Evolutionary conservation across 2,113 vertebrate genomes (phyloP).

Genomic region (Megaleporinus macrocephalus): DNA sequence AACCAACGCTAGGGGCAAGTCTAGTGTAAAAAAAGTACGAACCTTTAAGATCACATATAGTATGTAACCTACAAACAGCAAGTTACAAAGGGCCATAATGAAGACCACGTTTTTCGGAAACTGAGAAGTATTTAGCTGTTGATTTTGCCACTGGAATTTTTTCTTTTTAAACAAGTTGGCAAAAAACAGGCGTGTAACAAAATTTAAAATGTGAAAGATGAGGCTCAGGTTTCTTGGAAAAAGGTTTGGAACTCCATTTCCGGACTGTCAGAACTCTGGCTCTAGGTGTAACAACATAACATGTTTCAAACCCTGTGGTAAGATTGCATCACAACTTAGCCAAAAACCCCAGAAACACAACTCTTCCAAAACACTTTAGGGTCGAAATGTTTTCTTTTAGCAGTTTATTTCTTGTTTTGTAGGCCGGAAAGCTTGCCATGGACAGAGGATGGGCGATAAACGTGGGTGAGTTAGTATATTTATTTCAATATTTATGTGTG

Average conservation of each 20-base stretch:
- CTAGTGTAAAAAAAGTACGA: too few relatives aligned
- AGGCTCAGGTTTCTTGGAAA: neutral
- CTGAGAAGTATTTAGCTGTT: neutral
- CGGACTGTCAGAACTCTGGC: neutral
- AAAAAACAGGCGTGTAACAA: neutral
- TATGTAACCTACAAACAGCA: neutral
- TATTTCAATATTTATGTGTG: too few relatives aligned
- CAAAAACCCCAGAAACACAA: too few relatives aligned
- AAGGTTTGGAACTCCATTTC: neutral
- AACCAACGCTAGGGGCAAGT: too few relatives aligned
- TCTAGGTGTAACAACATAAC: neutral
- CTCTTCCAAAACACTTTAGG: neutral
- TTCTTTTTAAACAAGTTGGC: neutral
- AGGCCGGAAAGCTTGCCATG: slow-evolving; percentile 96
- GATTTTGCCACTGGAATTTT: neutral
- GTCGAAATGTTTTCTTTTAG: neutral
- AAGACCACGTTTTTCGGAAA: neutral
- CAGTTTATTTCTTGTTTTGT: slow-evolving; percentile 38
- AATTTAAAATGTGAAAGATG: neutral
- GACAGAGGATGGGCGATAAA: slow-evolving; percentile 98
- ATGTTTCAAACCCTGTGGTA: slow-evolving; percentile 10
- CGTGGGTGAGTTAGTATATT: slow-evolving; percentile 83
- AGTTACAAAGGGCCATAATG: neutral
- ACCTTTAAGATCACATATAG: too few relatives aligned
- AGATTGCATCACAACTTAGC: slow-evolving; percentile 31